Base-by-base conservation (phyloP, 2,113 vertebrate genomes). In the Hypocryptadius cinnamomeus region DNA sequence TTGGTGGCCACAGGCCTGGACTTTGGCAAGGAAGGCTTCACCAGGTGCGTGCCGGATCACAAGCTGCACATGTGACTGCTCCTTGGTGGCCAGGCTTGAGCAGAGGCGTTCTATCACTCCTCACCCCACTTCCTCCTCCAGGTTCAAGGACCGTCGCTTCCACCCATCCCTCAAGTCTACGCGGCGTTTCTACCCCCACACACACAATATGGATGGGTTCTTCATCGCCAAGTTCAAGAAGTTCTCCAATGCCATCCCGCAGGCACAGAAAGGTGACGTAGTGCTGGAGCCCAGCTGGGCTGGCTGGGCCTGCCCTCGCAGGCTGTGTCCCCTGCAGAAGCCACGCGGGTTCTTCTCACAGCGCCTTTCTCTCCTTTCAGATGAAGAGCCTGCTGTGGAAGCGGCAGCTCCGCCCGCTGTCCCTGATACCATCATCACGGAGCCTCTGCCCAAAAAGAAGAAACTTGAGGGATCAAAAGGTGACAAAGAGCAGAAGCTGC, bases 121-220 rank as follows among this genome's bases (percentile, higher is more conserved):
- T 95, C 28, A 63, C 53, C 13, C 24, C 22, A 1, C 27, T 90
- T 85, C 39, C n/a, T 72, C 18, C 50, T 45, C 5, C 92, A 99
- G 99, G 94, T 99, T 99, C 94, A 98, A 98, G 95, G 98, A 99
- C 60, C 98, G 97, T 23, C 98, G 98, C 24, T 99, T 99, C 94
- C 99, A 99, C 92, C 99, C 98, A 0, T 98, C 98, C n/a, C 97
- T 99, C 61, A 98, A 97, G 40, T 98, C 97, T 15, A 92, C 99
- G 0, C 98, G 98, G 3, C 97, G 99, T 39, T 99, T 99, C 97
- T 99, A 99, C 89, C 99, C 99, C 22, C 99, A 99, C 92, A 98
- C 98, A 0, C 99, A 99, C 95, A 99, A 99, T 18, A 99, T 99
- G 99, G 99, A 99, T 18, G 99, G 99, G 5, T 99, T 99, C 96